Conservation (phyloP, 2,888 invertebrate genomes). For the Andrena bicolor region DNA sequence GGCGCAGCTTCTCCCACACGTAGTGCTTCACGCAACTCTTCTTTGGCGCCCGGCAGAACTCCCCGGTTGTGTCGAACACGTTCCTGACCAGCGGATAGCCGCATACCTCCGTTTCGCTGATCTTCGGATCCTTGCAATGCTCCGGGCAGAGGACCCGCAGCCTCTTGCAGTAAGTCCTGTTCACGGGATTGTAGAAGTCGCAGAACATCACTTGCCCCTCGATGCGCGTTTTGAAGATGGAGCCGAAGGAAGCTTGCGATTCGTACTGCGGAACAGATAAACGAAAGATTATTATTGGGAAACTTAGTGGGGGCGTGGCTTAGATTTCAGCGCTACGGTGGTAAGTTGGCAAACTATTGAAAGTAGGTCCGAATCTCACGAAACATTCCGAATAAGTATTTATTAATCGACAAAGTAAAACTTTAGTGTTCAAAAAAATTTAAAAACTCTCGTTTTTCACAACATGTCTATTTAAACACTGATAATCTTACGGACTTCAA, state of each 20-base stretch:
- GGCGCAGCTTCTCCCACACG: slow-evolving; percentile 97
- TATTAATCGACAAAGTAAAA: too few relatives aligned
- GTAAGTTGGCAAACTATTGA: too few relatives aligned
- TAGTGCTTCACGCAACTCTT: slow-evolving; percentile 96
- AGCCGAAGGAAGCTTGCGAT: slow-evolving; percentile 98
- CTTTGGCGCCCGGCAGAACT: slow-evolving; percentile 95
- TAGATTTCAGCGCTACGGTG: too few relatives aligned
- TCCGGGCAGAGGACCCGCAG: slow-evolving; percentile 98
- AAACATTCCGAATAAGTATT: too few relatives aligned
- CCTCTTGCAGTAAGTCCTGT: slow-evolving; percentile 97
- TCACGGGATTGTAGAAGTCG: slow-evolving; percentile 95
- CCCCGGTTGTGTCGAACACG: slow-evolving; percentile 93
- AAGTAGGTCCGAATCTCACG: too few relatives aligned
- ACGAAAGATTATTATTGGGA: too few relatives aligned
- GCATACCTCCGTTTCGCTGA: slow-evolving; percentile 95
- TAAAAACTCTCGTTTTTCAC: too few relatives aligned
- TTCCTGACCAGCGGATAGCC: slow-evolving; percentile 95
- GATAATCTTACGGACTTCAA: too few relatives aligned
- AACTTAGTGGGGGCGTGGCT: too few relatives aligned
- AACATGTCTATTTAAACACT: too few relatives aligned
- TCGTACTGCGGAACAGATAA: slow-evolving; percentile 89
- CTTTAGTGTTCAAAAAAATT: too few relatives aligned
- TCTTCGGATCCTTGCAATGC: slow-evolving; percentile 97
- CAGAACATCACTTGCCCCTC: slow-evolving; percentile 99
- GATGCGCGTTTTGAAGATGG: slow-evolving; percentile 96